Conservation (phyloP, 2,888 invertebrate genomes). For the Galeruca laticollis region DNA sequence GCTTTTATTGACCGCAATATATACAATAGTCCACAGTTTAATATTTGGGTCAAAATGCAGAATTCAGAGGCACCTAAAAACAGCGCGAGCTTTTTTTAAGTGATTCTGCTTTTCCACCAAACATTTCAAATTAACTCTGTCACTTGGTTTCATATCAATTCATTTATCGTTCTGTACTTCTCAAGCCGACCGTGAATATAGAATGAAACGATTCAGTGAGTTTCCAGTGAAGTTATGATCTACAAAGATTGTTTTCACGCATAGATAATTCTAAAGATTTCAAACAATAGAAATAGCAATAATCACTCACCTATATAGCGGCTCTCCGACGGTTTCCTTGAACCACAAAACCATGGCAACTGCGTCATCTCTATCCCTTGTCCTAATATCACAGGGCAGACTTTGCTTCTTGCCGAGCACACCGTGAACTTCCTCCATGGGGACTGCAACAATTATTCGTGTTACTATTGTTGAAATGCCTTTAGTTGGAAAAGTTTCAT, state of each 20-base stretch:
- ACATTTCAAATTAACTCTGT: too few relatives aligned
- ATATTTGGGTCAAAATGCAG: too few relatives aligned
- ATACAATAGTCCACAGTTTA: too few relatives aligned
- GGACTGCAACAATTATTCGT: constrained; percentile 73
- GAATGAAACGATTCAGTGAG: not conserved
- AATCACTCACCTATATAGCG: constrained; percentile 81
- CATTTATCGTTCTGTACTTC: too few relatives aligned
- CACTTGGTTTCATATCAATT: too few relatives aligned
- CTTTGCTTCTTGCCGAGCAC: constrained; percentile 85
- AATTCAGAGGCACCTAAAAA: too few relatives aligned
- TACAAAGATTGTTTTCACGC: not conserved
- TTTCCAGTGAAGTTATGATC: not conserved
- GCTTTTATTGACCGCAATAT: too few relatives aligned
- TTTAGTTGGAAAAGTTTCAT: constrained; percentile 58
- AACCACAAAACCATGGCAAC: constrained; percentile 93
- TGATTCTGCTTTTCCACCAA: too few relatives aligned
- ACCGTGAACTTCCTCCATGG: constrained; percentile 83
- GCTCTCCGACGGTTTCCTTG: constrained; percentile 85
- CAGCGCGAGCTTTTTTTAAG: too few relatives aligned
- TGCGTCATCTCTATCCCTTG: constrained; percentile 81
- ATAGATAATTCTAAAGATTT: not conserved
- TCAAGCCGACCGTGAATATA: not conserved
- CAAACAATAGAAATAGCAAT: constrained; percentile 13
- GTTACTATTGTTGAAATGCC: constrained; percentile 59
- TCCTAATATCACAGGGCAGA: constrained; percentile 88